A percentile compares a stretch with the other conserved stretches of the same genome.
These are phyloP conservation scores for Molothrus aeneus DNA, from an alignment of 2,797 vertebrate species.

Conservation along the genomic window DNA sequence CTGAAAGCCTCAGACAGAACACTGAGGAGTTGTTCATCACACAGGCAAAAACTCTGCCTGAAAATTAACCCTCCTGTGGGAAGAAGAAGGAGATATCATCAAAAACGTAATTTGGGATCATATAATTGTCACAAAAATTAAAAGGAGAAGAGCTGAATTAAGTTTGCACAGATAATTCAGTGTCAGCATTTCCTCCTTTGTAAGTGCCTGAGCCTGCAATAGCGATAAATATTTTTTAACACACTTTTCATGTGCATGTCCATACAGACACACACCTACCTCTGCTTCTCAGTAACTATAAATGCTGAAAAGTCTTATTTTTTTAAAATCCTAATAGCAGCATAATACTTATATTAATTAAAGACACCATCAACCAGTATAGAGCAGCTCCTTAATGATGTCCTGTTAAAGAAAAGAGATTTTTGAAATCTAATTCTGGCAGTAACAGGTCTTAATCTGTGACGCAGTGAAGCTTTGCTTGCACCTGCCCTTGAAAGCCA, in stretches of 20 bases:
- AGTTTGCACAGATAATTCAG: neutral
- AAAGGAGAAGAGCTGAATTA: neutral
- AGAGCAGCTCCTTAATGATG: conserved; percentile 63
- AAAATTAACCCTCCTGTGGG: neutral
- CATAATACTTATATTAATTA: conserved; percentile 29
- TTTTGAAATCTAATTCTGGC: conserved; percentile 79
- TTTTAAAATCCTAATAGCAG: neutral
- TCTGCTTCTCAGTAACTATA: neutral
- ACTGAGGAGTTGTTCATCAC: neutral
- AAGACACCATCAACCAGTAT: neutral
- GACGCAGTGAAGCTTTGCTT: conserved; percentile 78
- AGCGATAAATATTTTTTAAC: neutral
- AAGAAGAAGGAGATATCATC: neutral
- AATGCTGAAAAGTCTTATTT: neutral
- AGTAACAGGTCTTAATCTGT: conserved; percentile 76
- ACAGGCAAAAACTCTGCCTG: neutral
- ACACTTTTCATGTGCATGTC: neutral
- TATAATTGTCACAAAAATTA: neutral
- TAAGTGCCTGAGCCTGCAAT: neutral
- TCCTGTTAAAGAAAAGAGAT: conserved; percentile 69
- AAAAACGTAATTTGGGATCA: neutral
- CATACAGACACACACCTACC: no score
- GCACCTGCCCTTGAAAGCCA: conserved; percentile 81
- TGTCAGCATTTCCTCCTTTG: neutral
- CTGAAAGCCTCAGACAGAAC: neutral